These are phyloP conservation scores for Steatocranus sp. DNA, from an alignment of 2,797 vertebrate species.

Conservation along the genomic window DNA sequence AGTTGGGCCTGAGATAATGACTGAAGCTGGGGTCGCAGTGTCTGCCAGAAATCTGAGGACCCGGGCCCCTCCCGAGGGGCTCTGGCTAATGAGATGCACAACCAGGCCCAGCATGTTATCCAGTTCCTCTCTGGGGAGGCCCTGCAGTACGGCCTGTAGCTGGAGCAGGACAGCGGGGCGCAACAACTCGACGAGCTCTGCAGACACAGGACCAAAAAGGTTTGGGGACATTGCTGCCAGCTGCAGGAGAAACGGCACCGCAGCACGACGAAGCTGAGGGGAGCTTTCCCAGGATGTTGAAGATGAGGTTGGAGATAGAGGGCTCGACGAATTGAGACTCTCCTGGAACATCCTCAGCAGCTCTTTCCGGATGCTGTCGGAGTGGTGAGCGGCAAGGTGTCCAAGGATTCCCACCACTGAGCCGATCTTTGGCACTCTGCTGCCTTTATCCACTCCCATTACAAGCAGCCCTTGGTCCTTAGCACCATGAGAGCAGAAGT, in stretches of 20 bases:
- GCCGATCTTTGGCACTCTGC: conserved; percentile 88
- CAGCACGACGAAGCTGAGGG: conserved; percentile 80
- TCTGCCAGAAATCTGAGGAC: conserved; percentile 87
- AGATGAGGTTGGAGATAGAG: conserved; percentile 62
- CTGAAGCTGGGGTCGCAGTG: conserved; percentile 88
- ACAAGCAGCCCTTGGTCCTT: conserved; percentile 57
- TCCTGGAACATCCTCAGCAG: conserved; percentile 92
- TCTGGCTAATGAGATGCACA: conserved; percentile 91
- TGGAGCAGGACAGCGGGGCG: conserved; percentile 83
- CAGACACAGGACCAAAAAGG: conserved; percentile 83
- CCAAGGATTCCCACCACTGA: conserved; percentile 94
- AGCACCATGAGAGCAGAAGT: conserved; percentile 86
- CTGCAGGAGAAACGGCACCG: conserved; percentile 90
- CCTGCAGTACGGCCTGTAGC: conserved; percentile 84
- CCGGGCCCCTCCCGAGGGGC: conserved; percentile 82
- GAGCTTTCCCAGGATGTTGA: conserved; percentile 74
- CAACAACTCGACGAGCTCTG: conserved; percentile 87
- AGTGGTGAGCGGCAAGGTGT: conserved; percentile 86
- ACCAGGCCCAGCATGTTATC: conserved; percentile 86
- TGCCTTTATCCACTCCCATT: conserved; percentile 71
- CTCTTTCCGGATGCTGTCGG: conserved; percentile 90
- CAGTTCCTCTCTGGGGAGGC: conserved; percentile 84
- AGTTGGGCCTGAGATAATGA: conserved; percentile 88
- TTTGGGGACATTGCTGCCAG: conserved; percentile 88
- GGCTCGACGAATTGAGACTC: conserved; percentile 77